These are phyloP conservation scores for Chroicocephalus ridibundus DNA, from an alignment of 2,113 vertebrate genomes.

Conservation along the genomic window DNA sequence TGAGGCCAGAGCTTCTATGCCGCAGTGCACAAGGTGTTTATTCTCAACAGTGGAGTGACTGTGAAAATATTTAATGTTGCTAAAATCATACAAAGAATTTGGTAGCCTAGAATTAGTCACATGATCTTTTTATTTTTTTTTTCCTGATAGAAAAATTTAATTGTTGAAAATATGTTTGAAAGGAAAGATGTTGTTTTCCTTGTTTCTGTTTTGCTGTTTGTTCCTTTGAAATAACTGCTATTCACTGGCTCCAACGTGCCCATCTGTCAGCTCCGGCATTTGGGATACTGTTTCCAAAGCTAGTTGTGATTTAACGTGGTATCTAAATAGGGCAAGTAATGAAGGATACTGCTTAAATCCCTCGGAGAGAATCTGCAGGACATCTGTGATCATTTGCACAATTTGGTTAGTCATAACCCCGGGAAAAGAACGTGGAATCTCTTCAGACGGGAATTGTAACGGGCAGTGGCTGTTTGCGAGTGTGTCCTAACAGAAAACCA, in stretches of 20 bases:
- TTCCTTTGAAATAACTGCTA: slow-evolving; percentile 24
- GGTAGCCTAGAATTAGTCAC: neutral
- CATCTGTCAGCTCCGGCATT: slow-evolving; percentile 45
- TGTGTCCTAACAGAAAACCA: neutral
- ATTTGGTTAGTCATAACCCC: slow-evolving; percentile 27
- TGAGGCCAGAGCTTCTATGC: neutral
- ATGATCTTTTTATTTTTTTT: neutral
- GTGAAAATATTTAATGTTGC: neutral
- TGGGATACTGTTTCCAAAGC: slow-evolving; percentile 64
- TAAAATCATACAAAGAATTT: neutral
- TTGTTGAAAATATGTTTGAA: neutral
- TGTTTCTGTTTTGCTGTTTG: neutral
- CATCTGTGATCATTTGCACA: slow-evolving; percentile 64
- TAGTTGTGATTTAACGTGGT: slow-evolving; percentile 44
- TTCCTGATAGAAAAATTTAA: neutral
- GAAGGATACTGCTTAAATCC: slow-evolving; percentile 33
- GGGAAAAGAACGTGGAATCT: neutral
- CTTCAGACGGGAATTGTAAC: neutral
- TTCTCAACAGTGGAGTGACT: neutral
- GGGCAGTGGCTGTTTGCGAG: neutral
- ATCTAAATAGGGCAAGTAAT: slow-evolving; percentile 68
- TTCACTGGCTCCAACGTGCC: slow-evolving; percentile 49
- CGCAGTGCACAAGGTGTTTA: neutral
- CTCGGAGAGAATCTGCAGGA: slow-evolving; percentile 59
- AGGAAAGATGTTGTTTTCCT: neutral